Evolutionary conservation across 2,888 invertebrate genomes (phyloP).

Genomic region (Euproctis similis): DNA sequence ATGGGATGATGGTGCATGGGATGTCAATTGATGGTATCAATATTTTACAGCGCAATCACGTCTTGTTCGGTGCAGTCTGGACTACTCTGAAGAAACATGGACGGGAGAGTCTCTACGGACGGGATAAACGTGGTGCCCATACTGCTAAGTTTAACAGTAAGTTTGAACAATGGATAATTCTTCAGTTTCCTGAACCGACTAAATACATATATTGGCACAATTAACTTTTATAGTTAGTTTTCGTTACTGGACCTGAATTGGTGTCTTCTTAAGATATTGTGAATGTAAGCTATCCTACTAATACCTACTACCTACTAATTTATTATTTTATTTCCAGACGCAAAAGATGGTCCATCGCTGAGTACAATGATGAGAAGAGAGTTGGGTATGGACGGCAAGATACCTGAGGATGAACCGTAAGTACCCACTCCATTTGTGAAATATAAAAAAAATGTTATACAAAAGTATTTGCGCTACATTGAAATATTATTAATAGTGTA

Average conservation of each 20-base stretch:
- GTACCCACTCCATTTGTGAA: slow-evolving; percentile 18
- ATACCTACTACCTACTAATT: no score
- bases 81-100: slow-evolving; percentile 89
- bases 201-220: no score
- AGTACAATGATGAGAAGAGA: slow-evolving; percentile 69
- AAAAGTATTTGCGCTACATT: no score
- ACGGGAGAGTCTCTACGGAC: slow-evolving; percentile 54
- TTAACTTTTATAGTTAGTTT: no score
- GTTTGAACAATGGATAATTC: no score
- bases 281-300: not conserved
- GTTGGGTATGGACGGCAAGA: slow-evolving; percentile 63
- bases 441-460: not conserved
- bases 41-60: slow-evolving; percentile 89
- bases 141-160: slow-evolving; percentile 12
- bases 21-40: no score
- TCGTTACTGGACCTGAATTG: no score
- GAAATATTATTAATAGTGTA: no score
- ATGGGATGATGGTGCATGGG: not conserved
- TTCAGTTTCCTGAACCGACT: no score
- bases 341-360: slow-evolving; percentile 40
- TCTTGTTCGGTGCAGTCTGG: slow-evolving; percentile 96
- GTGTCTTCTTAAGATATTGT: no score
- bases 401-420: slow-evolving; percentile 62
- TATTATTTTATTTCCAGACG: slow-evolving; percentile 21
- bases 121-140: slow-evolving; percentile 18